Evolutionary conservation across 2,888 invertebrate species (phyloP).

Genomic region (Habroteleia sp.): DNA sequence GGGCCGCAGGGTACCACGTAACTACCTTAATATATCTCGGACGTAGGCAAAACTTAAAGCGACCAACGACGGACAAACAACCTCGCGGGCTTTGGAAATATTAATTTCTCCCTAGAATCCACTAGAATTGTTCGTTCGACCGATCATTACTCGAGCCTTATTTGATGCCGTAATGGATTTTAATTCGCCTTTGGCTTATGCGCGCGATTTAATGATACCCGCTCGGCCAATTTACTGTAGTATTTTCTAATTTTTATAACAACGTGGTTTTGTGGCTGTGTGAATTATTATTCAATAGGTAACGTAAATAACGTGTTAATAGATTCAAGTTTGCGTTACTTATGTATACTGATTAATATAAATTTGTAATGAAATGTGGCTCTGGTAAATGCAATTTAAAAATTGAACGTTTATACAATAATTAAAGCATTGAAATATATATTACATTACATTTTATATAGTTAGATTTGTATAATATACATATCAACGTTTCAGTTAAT

Average conservation of each 20-base stretch:
- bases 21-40: conserved; percentile 73
- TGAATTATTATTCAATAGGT: conserved; percentile 15
- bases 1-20: conserved; percentile 71
- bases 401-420: too few species aligned
- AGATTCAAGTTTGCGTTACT: too few species aligned
- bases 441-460: too few species aligned
- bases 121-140: conserved; percentile 37
- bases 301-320: conserved; percentile 20
- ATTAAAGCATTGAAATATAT: too few species aligned
- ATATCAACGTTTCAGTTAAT: too few species aligned
- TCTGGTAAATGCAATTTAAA: too few species aligned
- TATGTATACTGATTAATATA: too few species aligned
- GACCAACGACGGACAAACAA: conserved; percentile 58
- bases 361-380: too few species aligned
- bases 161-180: conserved; percentile 43
- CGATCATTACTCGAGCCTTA: conserved; percentile 33
- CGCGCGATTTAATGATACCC: conserved; percentile 33
- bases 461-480: too few species aligned
- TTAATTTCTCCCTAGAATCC: conserved; percentile 57
- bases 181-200: conserved; percentile 41
- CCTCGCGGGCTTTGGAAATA: conserved; percentile 55
- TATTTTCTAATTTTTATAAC: conserved; percentile 33
- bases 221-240: conserved; percentile 13
- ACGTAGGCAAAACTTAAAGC: conserved; percentile 33
- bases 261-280: conserved; percentile 7